A percentile compares a stretch with the other conserved stretches of the same genome.
These are phyloP conservation scores for Homarus gammarus DNA, from an alignment of 2,888 invertebrate genomes.

Conservation along the genomic window DNA sequence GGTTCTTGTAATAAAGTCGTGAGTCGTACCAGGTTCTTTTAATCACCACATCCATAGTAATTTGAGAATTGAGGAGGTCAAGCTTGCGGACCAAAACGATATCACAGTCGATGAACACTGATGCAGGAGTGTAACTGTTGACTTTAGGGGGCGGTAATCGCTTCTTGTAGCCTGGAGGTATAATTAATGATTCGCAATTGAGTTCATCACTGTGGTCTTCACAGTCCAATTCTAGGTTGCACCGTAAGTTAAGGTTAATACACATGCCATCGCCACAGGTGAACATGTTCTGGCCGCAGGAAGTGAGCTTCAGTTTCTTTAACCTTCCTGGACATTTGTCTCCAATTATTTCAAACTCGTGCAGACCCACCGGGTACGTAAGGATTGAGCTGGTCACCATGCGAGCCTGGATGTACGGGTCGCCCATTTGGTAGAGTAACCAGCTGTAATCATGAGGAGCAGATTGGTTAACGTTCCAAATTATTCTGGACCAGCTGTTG, in stretches of 20 bases:
- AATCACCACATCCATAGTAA: conserved; percentile 15
- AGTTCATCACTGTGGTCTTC: conserved; percentile 47
- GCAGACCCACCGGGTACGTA: conserved; percentile 28
- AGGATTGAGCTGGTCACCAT: conserved; percentile 20
- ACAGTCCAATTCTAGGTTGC: conserved; percentile 49
- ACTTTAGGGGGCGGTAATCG: conserved; percentile 50
- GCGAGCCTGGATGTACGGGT: conserved; percentile 18
- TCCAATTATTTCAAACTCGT: conserved; percentile 32
- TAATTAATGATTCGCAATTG: conserved; percentile 40
- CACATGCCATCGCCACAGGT: conserved; percentile 50
- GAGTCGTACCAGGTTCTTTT: conserved; percentile 51
- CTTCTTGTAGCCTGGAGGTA: conserved; percentile 41
- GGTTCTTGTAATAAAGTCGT: conserved; percentile 49
- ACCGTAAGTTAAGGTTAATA: conserved; percentile 30
- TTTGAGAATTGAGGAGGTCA: conserved; percentile 15
- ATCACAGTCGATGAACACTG: conserved; percentile 4
- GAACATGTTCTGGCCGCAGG: conserved; percentile 30
- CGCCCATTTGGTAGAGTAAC: conserved; percentile 12
- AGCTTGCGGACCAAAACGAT: conserved; percentile 33
- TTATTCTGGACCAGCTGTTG: conserved; percentile 11
- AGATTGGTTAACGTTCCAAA: conserved; percentile 8
- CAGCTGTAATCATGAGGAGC: neutral
- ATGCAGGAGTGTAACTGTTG: conserved; percentile 27
- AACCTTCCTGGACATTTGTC: conserved; percentile 30
- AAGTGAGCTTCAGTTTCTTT: conserved; percentile 21